Evolutionary conservation across 2,113 vertebrate genomes (phyloP).

Genomic region (Xiphias gladius): DNA sequence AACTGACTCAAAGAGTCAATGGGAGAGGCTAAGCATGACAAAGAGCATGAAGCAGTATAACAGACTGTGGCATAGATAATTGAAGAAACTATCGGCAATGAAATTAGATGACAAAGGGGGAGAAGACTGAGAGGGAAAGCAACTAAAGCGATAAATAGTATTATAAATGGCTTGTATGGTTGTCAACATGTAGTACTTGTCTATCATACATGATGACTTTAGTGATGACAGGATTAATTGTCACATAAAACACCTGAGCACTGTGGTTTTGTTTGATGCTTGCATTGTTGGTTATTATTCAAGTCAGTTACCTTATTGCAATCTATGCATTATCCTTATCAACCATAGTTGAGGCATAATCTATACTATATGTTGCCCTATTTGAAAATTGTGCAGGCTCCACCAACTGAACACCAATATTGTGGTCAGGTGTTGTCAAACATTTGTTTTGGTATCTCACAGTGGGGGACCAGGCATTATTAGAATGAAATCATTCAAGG

Average conservation of each 20-base stretch:
- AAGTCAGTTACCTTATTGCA: conserved; percentile 13
- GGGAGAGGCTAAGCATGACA: conserved; percentile 27
- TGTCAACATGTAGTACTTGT: neutral
- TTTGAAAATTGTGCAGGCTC: neutral
- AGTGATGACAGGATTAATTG: conserved; percentile 3
- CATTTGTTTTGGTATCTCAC: too few species aligned
- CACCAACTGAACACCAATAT: neutral
- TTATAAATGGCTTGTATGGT: neutral
- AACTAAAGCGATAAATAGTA: conserved; percentile 32
- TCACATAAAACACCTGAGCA: neutral
- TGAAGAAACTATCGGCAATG: conserved; percentile 48
- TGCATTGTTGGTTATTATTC: conserved; percentile 5
- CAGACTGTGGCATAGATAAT: conserved; percentile 44
- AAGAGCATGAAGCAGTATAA: conserved; percentile 19
- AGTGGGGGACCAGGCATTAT: too few species aligned
- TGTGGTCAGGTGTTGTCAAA: neutral
- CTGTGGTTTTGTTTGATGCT: neutral
- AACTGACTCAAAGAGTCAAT: conserved; percentile 40
- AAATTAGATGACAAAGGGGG: conserved; percentile 32
- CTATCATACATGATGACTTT: conserved; percentile 8
- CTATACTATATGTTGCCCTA: neutral
- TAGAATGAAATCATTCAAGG: too few species aligned
- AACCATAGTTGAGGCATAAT: neutral
- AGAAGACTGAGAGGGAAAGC: conserved; percentile 4
- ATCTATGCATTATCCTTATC: neutral